Conservation (phyloP, 2,113 vertebrate species). For the Numenius arquata region DNA sequence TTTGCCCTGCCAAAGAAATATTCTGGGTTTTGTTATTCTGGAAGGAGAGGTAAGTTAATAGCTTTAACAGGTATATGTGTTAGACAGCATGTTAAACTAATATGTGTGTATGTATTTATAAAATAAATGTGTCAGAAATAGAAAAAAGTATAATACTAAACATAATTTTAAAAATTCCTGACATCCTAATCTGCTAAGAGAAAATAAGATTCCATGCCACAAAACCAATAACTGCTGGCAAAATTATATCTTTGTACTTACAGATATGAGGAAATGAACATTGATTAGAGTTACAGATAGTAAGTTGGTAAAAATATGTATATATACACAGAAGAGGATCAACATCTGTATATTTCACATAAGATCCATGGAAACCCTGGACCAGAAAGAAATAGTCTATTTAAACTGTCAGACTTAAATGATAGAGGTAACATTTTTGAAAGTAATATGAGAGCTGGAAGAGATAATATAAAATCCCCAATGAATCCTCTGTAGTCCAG, state of each 20-base stretch:
- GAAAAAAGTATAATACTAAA: neutral
- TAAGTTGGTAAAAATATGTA: neutral
- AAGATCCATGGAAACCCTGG: neutral
- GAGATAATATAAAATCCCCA: neutral
- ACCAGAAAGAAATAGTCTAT: neutral
- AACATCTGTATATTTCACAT: neutral
- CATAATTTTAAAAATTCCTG: neutral
- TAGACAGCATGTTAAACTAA: neutral
- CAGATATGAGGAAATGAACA: neutral
- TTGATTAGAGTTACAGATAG: neutral
- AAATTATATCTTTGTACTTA: neutral
- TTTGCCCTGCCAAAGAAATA: neutral
- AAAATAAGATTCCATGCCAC: neutral
- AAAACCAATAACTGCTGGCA: neutral
- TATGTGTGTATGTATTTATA: neutral
- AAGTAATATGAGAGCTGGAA: neutral
- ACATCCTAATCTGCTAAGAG: neutral
- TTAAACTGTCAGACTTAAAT: neutral
- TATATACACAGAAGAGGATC: neutral
- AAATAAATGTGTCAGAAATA: neutral
- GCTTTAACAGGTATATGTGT: neutral
- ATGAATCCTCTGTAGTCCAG: neutral
- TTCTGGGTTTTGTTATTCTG: neutral
- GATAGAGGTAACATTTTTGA: neutral
- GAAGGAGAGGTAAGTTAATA: neutral